Conservation (phyloP, 1,140 invertebrate genomes). For the Drosophila sucinea region DNA sequence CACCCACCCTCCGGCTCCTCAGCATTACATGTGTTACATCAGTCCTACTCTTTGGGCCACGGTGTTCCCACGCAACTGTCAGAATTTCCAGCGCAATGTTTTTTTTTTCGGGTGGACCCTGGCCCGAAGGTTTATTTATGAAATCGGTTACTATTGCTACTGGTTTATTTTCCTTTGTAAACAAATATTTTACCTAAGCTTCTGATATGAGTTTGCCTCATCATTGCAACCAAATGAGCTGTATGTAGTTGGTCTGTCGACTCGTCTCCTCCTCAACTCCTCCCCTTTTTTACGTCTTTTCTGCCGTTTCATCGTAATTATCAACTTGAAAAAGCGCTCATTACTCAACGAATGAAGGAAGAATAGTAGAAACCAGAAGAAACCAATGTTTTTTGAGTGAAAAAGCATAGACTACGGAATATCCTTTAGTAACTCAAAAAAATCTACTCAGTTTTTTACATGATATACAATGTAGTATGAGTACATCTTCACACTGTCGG, state of each 20-base stretch:
- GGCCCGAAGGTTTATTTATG: constrained; percentile 30
- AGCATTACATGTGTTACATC: constrained; percentile 52
- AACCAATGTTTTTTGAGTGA: not conserved
- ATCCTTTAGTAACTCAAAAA: not conserved
- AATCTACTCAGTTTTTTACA: too few relatives aligned
- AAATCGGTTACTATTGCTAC: constrained; percentile 62
- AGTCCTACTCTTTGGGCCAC: constrained; percentile 28
- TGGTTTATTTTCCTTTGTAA: constrained; percentile 74
- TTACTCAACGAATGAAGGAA: constrained; percentile 39
- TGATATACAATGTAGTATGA: too few relatives aligned
- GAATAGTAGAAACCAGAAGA: constrained; percentile 13
- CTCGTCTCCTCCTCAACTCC: constrained; percentile 15
- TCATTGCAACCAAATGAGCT: constrained; percentile 68
- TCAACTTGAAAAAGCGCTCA: constrained; percentile 76
- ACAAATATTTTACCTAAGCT: constrained; percentile 76
- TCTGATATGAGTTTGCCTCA: constrained; percentile 40
- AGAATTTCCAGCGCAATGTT: constrained; percentile 51
- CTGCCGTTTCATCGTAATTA: constrained; percentile 78
- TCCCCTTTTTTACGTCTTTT: constrained; percentile 42
- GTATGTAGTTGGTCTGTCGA: constrained; percentile 21
- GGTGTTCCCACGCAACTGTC: constrained; percentile 67
- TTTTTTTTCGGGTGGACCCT: constrained; percentile 25
- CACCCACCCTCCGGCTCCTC: constrained; percentile 6
- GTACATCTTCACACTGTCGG: too few relatives aligned
- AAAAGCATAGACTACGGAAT: not conserved